Base-by-base conservation (phyloP, 35 echinoderm and acorn worm genomes). In the Strongylocentrotus purpuratus region DNA sequence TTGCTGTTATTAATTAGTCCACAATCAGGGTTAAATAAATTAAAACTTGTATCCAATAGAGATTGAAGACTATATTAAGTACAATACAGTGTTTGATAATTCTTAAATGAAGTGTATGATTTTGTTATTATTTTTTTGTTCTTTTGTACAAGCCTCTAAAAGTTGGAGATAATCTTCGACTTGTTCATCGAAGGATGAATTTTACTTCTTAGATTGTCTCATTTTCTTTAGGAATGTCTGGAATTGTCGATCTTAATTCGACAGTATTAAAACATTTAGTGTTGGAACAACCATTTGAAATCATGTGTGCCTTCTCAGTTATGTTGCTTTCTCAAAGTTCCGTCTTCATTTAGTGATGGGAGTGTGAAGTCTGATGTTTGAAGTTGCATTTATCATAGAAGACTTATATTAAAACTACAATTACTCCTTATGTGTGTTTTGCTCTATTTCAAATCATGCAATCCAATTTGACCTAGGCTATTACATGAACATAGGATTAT, bases 221-320 rank as follows among this genome's bases (percentile, higher is more conserved):
- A 32, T 46, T 45, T 45, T 89, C n/a, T 89, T 31, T 89, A 89
- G 87, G 20, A 89, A 45, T 22, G 20, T 78, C 22, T 33, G 32
- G 87, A 89, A 89, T 89, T 89, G 87, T 89, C 87, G 33, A 89
- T 88, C 45, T 88, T 4, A 88, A 1, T 89, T 22, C 87, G 87
- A 46, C 87, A 89, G 12, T 89, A 89, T 89, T 89, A 89, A 89
- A 89, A 89, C 28, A 78, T 78, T 15, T 78, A 78, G 65, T 78
- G 65, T n/a, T 78, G 65, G 65, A 78, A 78, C 65, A 78, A 78
- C 65, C 65, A 78, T 78, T 78, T 78, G 65, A 78, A 78, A 22
- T 78, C 22, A 78, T 78, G 65, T 78, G 4, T 78, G 65, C 65
- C 20, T 78, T 78, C 28, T 22, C 4, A 14, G 52, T 59, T 11